Evolutionary conservation across 37 sponge, comb jelly and placozoan species (phyloP).

Genomic region (Diacarnus erythraeanus): DNA sequence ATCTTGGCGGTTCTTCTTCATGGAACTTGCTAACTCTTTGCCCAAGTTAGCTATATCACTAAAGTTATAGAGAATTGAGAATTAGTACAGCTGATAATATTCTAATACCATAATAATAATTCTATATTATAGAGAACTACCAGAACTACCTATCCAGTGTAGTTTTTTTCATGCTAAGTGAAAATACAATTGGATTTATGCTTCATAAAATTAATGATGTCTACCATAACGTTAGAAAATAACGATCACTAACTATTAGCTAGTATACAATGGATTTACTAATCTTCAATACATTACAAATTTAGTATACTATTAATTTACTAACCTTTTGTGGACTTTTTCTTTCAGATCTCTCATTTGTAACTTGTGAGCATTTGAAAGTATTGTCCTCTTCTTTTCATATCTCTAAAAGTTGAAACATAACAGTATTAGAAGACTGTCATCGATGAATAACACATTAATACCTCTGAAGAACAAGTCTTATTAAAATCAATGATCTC

Average conservation of each 20-base stretch:
- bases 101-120: too few relatives aligned
- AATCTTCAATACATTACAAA: too few relatives aligned
- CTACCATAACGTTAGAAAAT: too few relatives aligned
- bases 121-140: too few relatives aligned
- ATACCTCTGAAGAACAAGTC: conserved; percentile 12
- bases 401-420: conserved; percentile 10
- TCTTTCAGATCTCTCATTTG: conserved; percentile 25
- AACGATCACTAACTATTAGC: too few relatives aligned
- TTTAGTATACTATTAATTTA: neutral
- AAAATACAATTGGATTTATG: too few relatives aligned
- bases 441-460: neutral
- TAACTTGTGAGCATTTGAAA: conserved; percentile 19
- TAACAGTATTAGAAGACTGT: neutral
- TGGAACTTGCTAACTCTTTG: neutral
- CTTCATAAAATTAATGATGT: too few relatives aligned
- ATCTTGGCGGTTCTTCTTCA: conserved; percentile 1
- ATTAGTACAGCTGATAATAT: too few relatives aligned
- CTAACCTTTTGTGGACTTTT: conserved; percentile 41
- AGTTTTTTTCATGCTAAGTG: too few relatives aligned
- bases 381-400: conserved; percentile 33
- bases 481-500: conserved; percentile 33
- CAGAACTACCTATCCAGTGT: too few relatives aligned
- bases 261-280: too few relatives aligned
- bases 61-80: too few relatives aligned
- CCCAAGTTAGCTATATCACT: neutral